phyloP scores from a whole-genome alignment of 2,888 invertebrate genomes.

The Nomada hirtipes region DNA sequence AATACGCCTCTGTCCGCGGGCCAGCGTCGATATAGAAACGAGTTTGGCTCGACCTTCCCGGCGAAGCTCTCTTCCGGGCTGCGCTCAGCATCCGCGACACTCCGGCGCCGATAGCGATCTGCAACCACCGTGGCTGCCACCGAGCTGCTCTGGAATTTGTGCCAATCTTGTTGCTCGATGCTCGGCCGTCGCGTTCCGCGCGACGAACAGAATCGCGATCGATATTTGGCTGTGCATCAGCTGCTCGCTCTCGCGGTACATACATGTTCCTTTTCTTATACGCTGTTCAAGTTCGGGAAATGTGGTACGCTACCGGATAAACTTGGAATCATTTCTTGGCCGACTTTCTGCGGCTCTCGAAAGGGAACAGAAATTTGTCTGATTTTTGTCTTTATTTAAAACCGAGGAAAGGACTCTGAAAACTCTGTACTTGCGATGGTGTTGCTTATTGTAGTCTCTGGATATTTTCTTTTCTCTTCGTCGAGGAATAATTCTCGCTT shows the following conservation, averaged over 20 bases:
- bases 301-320: background rate
- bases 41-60: constrained; percentile 67
- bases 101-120: constrained; percentile 64
- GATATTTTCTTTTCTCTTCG: background rate
- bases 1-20: constrained; percentile 29
- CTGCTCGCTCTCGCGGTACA: background rate
- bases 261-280: constrained; percentile 12
- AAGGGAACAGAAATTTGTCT: no score
- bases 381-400: no score
- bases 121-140: constrained; percentile 49
- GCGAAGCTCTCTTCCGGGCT: constrained; percentile 62
- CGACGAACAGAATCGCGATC: constrained; percentile 57
- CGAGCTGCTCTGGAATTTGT: constrained; percentile 59
- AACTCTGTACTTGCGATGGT: no score
- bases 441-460: no score
- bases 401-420: no score
- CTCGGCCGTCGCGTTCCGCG: constrained; percentile 53
- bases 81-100: constrained; percentile 24
- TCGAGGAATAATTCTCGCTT: no score
- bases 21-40: constrained; percentile 59
- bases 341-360: no score
- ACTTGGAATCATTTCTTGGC: no score
- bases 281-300: constrained; percentile 11
- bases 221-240: constrained; percentile 40
- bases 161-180: constrained; percentile 41